These are phyloP conservation scores for Sapajus apella DNA, from an alignment of 2,113 vertebrate genomes.

Conservation along the genomic window DNA sequence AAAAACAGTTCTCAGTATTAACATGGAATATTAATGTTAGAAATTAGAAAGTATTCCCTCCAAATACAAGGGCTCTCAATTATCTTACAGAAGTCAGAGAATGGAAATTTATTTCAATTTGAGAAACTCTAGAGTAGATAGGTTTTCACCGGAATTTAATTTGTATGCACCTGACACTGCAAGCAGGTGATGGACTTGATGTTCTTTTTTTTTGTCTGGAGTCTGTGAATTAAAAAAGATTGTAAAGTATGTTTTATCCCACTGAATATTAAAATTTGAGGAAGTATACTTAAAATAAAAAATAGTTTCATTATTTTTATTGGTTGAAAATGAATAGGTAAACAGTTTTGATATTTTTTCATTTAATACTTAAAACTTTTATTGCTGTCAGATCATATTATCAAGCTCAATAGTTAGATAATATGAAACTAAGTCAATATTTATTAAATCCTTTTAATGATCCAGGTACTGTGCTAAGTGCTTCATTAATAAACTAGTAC, in stretches of 20 bases:
- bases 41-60: constrained; percentile 54
- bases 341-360: background rate
- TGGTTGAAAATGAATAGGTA: constrained; percentile 8
- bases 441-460: constrained; percentile 16
- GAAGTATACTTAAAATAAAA: background rate
- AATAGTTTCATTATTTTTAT: background rate
- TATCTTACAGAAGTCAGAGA: background rate
- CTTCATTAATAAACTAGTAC: background rate
- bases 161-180: background rate
- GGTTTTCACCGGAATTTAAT: constrained; percentile 51
- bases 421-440: background rate
- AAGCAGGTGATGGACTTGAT: background rate
- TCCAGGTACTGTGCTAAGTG: background rate
- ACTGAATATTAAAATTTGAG: background rate
- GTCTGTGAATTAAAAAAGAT: constrained; percentile 1
- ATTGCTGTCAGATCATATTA: background rate
- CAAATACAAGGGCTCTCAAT: constrained; percentile 7
- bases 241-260: background rate
- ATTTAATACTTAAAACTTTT: background rate
- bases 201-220: background rate
- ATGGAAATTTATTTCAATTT: background rate
- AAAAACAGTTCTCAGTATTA: background rate
- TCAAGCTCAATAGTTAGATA: background rate
- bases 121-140: background rate
- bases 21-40: constrained; percentile 21